phyloP scores from a whole-genome alignment of 2,113 vertebrate species.

The Aegithalos caudatus region DNA sequence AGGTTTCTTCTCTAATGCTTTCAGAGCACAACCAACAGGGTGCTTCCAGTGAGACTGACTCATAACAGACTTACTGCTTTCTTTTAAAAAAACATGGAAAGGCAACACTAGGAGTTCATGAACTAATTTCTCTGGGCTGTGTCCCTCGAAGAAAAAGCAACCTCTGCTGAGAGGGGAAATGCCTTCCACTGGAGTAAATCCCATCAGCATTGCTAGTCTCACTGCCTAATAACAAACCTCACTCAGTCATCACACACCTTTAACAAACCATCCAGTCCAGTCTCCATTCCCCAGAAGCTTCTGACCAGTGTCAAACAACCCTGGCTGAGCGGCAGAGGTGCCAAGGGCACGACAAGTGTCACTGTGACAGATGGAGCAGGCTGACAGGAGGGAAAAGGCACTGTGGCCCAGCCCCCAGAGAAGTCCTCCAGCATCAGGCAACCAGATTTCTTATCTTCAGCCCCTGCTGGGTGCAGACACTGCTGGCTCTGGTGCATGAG shows the following conservation, averaged over 20 bases:
- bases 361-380: not conserved
- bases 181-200: not conserved
- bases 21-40: not conserved
- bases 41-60: not conserved
- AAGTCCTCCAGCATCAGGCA: not conserved
- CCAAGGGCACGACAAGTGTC: fast-evolving
- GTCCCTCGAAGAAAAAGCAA: not conserved
- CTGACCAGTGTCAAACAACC: not conserved
- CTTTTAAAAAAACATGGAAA: not conserved
- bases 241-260: fast-evolving
- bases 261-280: not conserved
- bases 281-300: not conserved
- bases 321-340: not conserved
- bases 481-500: not conserved
- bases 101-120: not conserved
- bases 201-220: not conserved
- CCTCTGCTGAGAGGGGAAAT: not conserved
- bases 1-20: fast-evolving
- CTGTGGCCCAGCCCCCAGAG: not conserved
- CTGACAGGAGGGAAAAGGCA: not conserved
- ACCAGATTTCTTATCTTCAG: not conserved
- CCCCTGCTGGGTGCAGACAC: not conserved
- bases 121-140: not conserved
- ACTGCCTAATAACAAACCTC: not conserved
- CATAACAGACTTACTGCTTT: not conserved